Evolutionary conservation across 2,888 invertebrate genomes (phyloP).

Genomic region (Apodemia zela): DNA sequence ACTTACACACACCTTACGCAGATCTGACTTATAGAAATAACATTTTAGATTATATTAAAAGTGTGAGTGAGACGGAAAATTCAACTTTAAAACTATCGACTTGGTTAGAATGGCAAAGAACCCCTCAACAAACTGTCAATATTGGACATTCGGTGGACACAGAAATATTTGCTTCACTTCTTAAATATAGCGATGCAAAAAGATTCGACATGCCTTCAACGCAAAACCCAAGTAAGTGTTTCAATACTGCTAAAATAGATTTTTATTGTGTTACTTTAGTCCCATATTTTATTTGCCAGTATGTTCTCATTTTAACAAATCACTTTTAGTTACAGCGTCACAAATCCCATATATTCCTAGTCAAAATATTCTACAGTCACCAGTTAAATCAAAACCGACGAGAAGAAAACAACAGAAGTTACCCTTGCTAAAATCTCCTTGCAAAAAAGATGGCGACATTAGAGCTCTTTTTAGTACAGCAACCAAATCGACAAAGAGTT

Average conservation of each 20-base stretch:
- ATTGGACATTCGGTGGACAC: slow-evolving; percentile 69
- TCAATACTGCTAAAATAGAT: too few relatives aligned
- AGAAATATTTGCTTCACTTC: slow-evolving; percentile 60
- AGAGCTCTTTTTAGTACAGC: slow-evolving; percentile 74
- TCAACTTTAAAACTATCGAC: slow-evolving; percentile 46
- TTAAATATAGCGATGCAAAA: slow-evolving; percentile 73
- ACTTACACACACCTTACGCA: too few relatives aligned
- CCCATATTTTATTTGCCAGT: too few relatives aligned
- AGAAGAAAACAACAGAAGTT: slow-evolving; percentile 51
- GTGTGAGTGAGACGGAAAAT: slow-evolving; percentile 27
- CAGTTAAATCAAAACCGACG: slow-evolving; percentile 41
- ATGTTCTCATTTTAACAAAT: not conserved
- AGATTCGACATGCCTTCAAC: slow-evolving; percentile 61
- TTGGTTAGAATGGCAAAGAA: slow-evolving; percentile 73
- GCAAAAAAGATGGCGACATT: slow-evolving; percentile 75
- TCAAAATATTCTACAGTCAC: slow-evolving; percentile 33
- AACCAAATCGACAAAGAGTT: slow-evolving; percentile 68
- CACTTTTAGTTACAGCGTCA: slow-evolving; percentile 28
- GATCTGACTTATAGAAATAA: not conserved
- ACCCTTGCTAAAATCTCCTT: slow-evolving; percentile 46
- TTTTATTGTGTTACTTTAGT: not conserved
- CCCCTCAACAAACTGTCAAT: slow-evolving; percentile 60
- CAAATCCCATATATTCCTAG: slow-evolving; percentile 44
- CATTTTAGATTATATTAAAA: slow-evolving; percentile 39
- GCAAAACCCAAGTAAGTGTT: slow-evolving; percentile 59